phyloP scores from a whole-genome alignment of 2,113 vertebrate species.

The human region DNA sequence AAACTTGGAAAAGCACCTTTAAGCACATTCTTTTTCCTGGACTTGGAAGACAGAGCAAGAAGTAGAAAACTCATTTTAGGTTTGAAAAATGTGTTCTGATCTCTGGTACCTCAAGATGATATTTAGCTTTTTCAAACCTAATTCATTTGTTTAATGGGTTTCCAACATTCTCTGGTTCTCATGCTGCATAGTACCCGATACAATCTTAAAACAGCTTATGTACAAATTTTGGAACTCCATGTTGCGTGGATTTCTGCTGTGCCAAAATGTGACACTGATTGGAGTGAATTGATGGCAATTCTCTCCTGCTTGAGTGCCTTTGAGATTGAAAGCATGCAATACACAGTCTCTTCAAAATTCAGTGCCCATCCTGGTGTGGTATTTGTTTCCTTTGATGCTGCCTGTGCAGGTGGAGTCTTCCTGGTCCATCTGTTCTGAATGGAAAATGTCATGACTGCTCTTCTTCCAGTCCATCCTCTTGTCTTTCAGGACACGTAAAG shows the following conservation, averaged over 20 bases:
- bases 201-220: neutral
- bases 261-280: neutral
- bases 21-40: neutral
- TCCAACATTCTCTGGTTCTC: neutral
- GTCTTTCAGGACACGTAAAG: neutral
- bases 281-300: neutral
- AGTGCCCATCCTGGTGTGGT: fast-evolving
- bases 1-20: conserved; percentile 1
- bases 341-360: neutral
- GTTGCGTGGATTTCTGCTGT: neutral
- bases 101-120: neutral
- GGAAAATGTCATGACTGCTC: neutral
- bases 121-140: neutral
- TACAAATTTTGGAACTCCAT: neutral
- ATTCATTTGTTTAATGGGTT: neutral
- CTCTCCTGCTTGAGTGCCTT: neutral
- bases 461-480: neutral
- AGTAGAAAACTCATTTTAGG: neutral
- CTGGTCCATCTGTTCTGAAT: neutral
- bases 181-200: too few relatives aligned
- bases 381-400: neutral
- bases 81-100: neutral
- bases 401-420: neutral
- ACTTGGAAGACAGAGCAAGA: neutral
- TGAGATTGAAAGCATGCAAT: neutral